phyloP scores from a whole-genome alignment of 2,113 vertebrate species.

The Myrmecobius fasciatus region DNA sequence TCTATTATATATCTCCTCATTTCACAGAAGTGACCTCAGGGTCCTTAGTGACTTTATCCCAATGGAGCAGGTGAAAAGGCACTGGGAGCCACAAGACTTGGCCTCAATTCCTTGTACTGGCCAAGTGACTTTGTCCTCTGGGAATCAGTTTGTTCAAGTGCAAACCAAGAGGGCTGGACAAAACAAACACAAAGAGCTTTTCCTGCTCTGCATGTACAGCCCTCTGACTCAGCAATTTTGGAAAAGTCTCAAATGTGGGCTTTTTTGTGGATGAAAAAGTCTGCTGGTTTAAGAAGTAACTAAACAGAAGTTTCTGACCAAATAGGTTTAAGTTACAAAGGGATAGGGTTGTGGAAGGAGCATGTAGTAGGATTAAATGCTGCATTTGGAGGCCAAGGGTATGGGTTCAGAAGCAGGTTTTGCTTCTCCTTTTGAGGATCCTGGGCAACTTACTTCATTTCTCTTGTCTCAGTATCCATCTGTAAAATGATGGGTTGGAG shows the following conservation, averaged over 20 bases:
- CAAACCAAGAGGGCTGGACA: not conserved
- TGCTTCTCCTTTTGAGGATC: not conserved
- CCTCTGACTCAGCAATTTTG: not conserved
- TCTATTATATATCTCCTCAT: not conserved
- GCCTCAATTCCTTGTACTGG: not conserved
- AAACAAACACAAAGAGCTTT: not conserved
- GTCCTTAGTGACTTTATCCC: not conserved
- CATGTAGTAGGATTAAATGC: not conserved
- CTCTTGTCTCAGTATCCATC: not conserved
- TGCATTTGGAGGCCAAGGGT: not conserved
- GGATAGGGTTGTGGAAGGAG: not conserved
- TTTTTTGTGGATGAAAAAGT: not conserved
- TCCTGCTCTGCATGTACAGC: not conserved
- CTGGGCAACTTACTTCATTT: not conserved
- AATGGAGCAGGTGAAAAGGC: not conserved
- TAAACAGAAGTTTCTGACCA: not conserved
- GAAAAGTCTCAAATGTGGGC: not conserved
- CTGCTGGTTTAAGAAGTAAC: not conserved
- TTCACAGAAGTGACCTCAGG: not conserved
- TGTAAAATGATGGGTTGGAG: not conserved
- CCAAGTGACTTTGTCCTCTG: not conserved
- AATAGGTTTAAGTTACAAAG: not conserved
- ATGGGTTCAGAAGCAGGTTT: not conserved
- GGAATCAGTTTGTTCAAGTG: not conserved
- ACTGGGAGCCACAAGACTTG: not conserved